Percentiles rank a stretch among this genome's conserved stretches.
These are phyloP conservation scores for Deilephila elpenor DNA, from an alignment of 2,888 invertebrate genomes.

Conservation along the genomic window DNA sequence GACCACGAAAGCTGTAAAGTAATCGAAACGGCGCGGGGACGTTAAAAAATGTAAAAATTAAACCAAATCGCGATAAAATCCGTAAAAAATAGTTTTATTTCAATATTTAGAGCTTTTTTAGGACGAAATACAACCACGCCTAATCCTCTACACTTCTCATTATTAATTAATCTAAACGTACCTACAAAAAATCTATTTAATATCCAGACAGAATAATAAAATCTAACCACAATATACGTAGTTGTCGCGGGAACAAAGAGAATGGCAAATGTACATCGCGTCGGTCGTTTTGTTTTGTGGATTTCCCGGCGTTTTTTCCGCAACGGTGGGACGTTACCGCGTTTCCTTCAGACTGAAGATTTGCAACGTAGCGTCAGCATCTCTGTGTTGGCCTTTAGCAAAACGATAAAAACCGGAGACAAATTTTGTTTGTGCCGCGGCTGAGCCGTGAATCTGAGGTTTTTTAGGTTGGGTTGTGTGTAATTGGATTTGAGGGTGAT, in stretches of 20 bases:
- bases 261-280: conserved; percentile 16
- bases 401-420: conserved; percentile 14
- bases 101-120: too few species aligned
- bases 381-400: conserved; percentile 7
- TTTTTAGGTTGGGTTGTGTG: background rate
- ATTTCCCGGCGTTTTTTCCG: conserved; percentile 40
- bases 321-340: conserved; percentile 29
- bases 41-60: too few species aligned
- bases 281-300: conserved; percentile 41
- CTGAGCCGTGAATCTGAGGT: conserved; percentile 12
- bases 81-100: too few species aligned
- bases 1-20: too few species aligned
- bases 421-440: conserved; percentile 15
- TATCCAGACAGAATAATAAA: conserved; percentile 2
- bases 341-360: conserved; percentile 30
- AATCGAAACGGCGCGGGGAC: too few species aligned
- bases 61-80: too few species aligned
- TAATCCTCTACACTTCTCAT: too few species aligned
- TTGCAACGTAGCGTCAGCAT: conserved; percentile 25
- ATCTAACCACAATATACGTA: conserved; percentile 28
- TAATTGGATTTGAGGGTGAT: background rate
- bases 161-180: too few species aligned
- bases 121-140: too few species aligned
- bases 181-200: background rate
- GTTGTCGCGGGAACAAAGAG: conserved; percentile 22